Conservation (phyloP, 1,140 invertebrate genomes). For the Anagrus nilaparvatae region DNA sequence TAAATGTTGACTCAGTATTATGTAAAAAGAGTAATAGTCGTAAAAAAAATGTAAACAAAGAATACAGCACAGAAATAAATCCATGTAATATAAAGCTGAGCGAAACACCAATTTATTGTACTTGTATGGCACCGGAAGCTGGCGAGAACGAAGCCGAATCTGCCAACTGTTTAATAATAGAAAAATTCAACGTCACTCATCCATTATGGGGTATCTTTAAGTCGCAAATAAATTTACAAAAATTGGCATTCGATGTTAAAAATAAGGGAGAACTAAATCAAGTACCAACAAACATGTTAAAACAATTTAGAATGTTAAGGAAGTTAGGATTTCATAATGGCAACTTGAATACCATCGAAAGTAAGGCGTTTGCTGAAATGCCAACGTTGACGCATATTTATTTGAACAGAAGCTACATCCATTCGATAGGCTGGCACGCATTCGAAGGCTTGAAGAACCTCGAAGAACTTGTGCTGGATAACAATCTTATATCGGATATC, state of each 20-base stretch:
- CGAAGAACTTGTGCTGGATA: slow-evolving; percentile 54
- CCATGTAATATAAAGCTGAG: slow-evolving; percentile 37
- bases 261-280: slow-evolving; percentile 53
- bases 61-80: slow-evolving; percentile 34
- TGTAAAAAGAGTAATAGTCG: slow-evolving; percentile 25
- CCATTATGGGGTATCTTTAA: slow-evolving; percentile 59
- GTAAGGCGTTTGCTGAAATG: slow-evolving; percentile 61
- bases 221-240: slow-evolving; percentile 56
- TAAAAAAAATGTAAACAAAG: slow-evolving; percentile 17
- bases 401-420: slow-evolving; percentile 57
- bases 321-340: slow-evolving; percentile 60
- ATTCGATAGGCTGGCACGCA: slow-evolving; percentile 49
- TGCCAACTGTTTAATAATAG: slow-evolving; percentile 56
- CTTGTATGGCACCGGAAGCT: slow-evolving; percentile 38
- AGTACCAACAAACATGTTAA: slow-evolving; percentile 56
- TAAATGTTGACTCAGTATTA: slow-evolving; percentile 18
- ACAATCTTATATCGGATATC: slow-evolving; percentile 61
- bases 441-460: slow-evolving; percentile 58
- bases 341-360: slow-evolving; percentile 52
- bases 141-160: slow-evolving; percentile 40
- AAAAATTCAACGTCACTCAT: slow-evolving; percentile 49
- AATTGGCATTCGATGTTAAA: slow-evolving; percentile 58
- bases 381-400: slow-evolving; percentile 54
- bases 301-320: slow-evolving; percentile 52
- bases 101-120: slow-evolving; percentile 37